Evolutionary conservation across 1,140 invertebrate genomes (phyloP), one percentile per base, ranked within the genome.

Genomic region (Globodera rostochiensis): DNA sequence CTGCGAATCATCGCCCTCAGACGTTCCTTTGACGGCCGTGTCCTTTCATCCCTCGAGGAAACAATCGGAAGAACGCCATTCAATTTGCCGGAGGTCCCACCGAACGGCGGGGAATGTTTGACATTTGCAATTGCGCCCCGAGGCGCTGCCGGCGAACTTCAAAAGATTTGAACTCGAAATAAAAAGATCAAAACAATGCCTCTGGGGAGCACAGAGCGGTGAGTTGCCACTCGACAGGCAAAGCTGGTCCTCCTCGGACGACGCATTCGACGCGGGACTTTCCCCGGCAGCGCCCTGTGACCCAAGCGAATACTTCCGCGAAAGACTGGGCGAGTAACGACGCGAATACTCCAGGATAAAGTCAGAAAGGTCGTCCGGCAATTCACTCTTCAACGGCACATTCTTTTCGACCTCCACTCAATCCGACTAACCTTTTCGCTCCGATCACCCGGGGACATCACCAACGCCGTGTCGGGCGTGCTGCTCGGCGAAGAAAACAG

Each of bases 311-410:
- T 45, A 15, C 45, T 79, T 78, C 25, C 77, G 77, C 47, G 77
- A 78, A 4, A 78, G 25, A 13, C 15, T 50, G 66, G 77, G 77
- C 25, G 80, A 79, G 70, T 88, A 90, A 73, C 84, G 79, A 21
- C 89, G 87, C n/a, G 89, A 89, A 78, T 90, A 89, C 36, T 88
- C 85, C 13, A 89, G 60, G 79, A 90, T 90, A 67, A 90, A 90
- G 71, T 90, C 89, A 6, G 87, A 87, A 47, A 89, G 80, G 36
- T 82, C 81, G 60, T 89, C 89, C n/a, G 87, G 89, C 70, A 90
- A 75, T 71, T 88, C 86, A 50, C 53, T 66, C 69, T 84, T 21
- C 81, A 82, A 73, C 11, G 11, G 13, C 15, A 15, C 13, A 19
- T 46, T 50, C 73, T 36, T 21, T 81, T 84, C 11, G 36, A 7